Evolutionary conservation across 2,888 invertebrate species (phyloP), one percentile per base, ranked within the genome.

Genomic region (Corbicula japonica): DNA sequence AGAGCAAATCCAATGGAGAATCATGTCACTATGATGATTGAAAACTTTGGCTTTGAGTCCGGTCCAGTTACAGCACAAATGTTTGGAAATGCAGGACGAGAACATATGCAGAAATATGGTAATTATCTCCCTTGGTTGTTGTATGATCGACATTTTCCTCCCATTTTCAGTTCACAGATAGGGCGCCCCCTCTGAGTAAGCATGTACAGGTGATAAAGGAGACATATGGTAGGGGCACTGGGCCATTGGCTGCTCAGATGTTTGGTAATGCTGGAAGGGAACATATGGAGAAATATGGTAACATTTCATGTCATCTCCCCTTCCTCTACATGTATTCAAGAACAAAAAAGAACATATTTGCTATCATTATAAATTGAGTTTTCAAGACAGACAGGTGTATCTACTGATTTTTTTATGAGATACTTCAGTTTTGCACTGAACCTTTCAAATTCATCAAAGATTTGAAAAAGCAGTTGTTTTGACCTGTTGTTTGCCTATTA

Each of bases 231-330:
- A 94, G 99, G 0, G 96, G 96, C 46, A 95, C 95, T n/a, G 96
- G 97, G 0, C 99, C 99, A 0, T 95, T 99, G 87, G 96, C 98
- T 0, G 97, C 98, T 0, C 99, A 99, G 93, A 95, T 98, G 94
- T 99, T 99, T 94, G 99, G 98, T 38, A 98, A 98, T 94, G 99
- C 99, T 69, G 99, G 97, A 10, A 94, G 96, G 61, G 99, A 99
- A 91, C 99, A 99, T 92, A 99, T 98, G 97, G 95, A 97, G 90
- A 97, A 97, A 93, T 99, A 98, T 94, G 99, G 94, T 94, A 86
- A 78, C 82, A 32, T 8, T n/a, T 6, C 48, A 46, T 2, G 21
- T 18, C 32, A n/a, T 6, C 10, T 48, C 26, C n/a, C 60, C 35
- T 28, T 58, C 32, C 32, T 26, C 28, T 23, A 30, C n/a, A 21